A percentile compares a stretch with the other conserved stretches of the same genome.
These are phyloP conservation scores for Galeopterus variegatus DNA, from an alignment of 2,113 vertebrate species.

Conservation along the genomic window DNA sequence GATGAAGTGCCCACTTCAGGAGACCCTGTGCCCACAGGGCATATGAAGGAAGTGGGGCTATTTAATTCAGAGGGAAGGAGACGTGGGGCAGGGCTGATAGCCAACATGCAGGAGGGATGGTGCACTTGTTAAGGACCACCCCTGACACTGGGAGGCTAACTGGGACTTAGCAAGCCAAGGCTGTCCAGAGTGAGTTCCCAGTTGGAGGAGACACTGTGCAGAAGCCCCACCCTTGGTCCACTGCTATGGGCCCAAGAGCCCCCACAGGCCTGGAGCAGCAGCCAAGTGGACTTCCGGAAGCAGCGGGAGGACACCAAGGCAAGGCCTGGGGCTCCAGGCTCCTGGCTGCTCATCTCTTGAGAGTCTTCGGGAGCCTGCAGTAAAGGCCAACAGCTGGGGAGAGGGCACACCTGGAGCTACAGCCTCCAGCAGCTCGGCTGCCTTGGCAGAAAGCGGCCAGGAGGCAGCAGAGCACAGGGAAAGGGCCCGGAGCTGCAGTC, in stretches of 20 bases:
- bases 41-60: not conserved
- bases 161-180: not conserved
- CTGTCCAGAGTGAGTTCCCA: not conserved
- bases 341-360: not conserved
- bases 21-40: not conserved
- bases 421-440: too few relatives aligned
- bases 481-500: not conserved
- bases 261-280: not conserved
- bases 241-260: not conserved
- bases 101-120: not conserved
- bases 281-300: not conserved
- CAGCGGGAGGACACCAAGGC: rapidly evolving
- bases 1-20: not conserved
- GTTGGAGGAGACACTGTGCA: not conserved
- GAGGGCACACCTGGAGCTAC: not conserved
- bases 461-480: not conserved
- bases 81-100: not conserved
- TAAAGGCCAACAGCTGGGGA: not conserved
- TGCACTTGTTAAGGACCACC: not conserved
- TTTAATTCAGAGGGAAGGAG: not conserved
- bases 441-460: not conserved
- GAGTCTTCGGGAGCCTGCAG: too few relatives aligned
- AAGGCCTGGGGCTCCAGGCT: not conserved
- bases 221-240: not conserved
- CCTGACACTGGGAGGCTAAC: not conserved